Evolutionary conservation across 2,888 invertebrate species (phyloP), one percentile per base, ranked within the genome.

Genomic region (Harmothoe impar): DNA sequence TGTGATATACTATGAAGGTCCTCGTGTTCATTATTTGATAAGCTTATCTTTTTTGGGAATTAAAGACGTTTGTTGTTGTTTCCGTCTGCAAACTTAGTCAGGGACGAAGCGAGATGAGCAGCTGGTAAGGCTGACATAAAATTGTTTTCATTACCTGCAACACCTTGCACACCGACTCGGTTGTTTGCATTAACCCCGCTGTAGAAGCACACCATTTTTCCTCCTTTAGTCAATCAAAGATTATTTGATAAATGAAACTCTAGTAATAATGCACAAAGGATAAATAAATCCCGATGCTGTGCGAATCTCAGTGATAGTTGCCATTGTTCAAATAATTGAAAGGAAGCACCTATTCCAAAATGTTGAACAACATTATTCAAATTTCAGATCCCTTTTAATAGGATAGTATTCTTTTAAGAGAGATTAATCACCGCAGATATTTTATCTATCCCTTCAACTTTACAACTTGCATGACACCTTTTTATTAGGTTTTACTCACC

Each of bases 91-190:
- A 81, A 43, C n/a, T 23, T 81, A 81, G 81, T 35, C 33, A 33
- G 81, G 81, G 43, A 43, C 81, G 81, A 33, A 81, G 43, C 81
- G 81, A 23, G 81, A 81, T 43, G 81, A 81, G n/a, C 81, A 81
- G 81, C 81, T 81, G 81, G 81, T 81, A 81, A 81, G 81, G 43
- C 81, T 35, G 81, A 25, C 35, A 23, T 35, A 17, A 35, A 81
- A 43, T 81, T 81, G 31, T 29, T 72, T 25, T 35, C 15, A 81
- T n/a, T 81, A 0, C 0, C 35, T 43, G 81, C 25, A 33, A 35
- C 81, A 81, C 33, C 10, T 33, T 1, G 81, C 33, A 35, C 81
- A 17, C 77, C 0, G 81, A 33, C 25, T 72, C 72, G 29, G 29
- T 25, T 43, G 29, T 72, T 29, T 72, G 72, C 29, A 72, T 72